phyloP scores from a whole-genome alignment of 2,113 vertebrate species.

The Stigmatopora argus region DNA sequence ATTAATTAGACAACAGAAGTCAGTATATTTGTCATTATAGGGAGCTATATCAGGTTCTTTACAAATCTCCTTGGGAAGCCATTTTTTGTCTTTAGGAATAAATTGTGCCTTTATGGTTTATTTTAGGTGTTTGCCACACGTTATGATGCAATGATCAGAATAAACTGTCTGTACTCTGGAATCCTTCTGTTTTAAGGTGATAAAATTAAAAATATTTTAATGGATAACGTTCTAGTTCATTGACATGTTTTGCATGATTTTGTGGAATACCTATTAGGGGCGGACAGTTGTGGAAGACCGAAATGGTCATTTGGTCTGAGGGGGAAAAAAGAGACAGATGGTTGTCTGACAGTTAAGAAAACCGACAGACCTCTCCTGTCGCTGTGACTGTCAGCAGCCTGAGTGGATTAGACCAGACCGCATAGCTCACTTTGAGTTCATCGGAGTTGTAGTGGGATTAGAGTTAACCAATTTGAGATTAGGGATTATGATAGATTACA shows the following conservation, averaged over 20 bases:
- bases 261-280: slow-evolving; percentile 11
- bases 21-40: slow-evolving; percentile 26
- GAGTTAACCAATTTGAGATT: slow-evolving; percentile 44
- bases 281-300: slow-evolving; percentile 5
- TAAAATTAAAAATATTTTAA: slow-evolving; percentile 11
- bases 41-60: slow-evolving; percentile 20
- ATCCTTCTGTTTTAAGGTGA: slow-evolving; percentile 25
- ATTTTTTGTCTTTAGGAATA: slow-evolving; percentile 27
- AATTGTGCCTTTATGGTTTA: slow-evolving; percentile 16
- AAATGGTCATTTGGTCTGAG: slow-evolving; percentile 5
- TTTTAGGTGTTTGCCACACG: slow-evolving; percentile 29
- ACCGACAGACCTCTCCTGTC: slow-evolving; percentile 31
- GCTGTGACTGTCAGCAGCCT: slow-evolving; percentile 43
- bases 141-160: slow-evolving; percentile 34
- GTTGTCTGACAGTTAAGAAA: slow-evolving; percentile 29
- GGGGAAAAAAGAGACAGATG: slow-evolving; percentile 31
- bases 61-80: slow-evolving; percentile 33
- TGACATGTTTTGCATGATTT: slow-evolving; percentile 32
- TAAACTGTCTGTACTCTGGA: slow-evolving; percentile 22
- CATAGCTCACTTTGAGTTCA: slow-evolving; percentile 39
- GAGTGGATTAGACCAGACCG: slow-evolving; percentile 54
- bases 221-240: slow-evolving; percentile 14
- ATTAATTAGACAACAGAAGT: slow-evolving; percentile 11
- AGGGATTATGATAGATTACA: slow-evolving; percentile 56
- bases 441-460: slow-evolving; percentile 47